These are phyloP conservation scores for Syngnathus scovelli DNA, from an alignment of 2,113 vertebrate species.

Conservation along the genomic window DNA sequence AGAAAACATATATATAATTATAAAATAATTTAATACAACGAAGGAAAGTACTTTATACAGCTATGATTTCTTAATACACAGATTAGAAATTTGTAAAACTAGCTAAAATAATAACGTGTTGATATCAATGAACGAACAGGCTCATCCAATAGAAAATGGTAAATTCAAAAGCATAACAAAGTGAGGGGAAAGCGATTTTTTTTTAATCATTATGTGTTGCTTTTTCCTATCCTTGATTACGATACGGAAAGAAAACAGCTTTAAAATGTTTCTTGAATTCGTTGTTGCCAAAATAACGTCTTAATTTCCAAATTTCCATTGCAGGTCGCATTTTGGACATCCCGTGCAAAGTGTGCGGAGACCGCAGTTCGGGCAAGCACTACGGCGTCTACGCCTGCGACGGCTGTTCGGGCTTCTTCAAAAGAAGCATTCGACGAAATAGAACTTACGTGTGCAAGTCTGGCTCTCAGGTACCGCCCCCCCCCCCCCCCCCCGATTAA, in stretches of 20 bases:
- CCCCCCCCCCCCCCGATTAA: background rate
- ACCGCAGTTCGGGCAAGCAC: conserved; percentile 96
- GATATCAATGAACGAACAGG: too few relatives aligned
- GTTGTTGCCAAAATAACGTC: background rate
- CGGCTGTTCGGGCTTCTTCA: conserved; percentile 98
- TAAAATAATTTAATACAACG: background rate
- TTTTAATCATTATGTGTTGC: too few relatives aligned
- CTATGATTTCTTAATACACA: background rate
- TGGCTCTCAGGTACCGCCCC: conserved; percentile 83
- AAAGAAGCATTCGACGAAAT: conserved; percentile 94
- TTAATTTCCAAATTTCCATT: background rate
- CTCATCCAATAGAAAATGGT: too few relatives aligned
- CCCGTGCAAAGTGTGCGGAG: conserved; percentile 97
- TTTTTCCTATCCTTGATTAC: too few relatives aligned
- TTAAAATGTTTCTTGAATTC: background rate
- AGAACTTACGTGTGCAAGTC: conserved; percentile 98
- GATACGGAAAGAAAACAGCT: background rate
- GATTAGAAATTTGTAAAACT: background rate
- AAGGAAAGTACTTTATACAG: too few relatives aligned
- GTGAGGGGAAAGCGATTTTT: too few relatives aligned
- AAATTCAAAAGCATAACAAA: too few relatives aligned
- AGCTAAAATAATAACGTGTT: background rate
- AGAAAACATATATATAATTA: background rate
- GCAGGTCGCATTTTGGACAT: conserved; percentile 97
- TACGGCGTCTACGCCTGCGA: conserved; percentile 98